Evolutionary conservation across 2,888 invertebrate species (phyloP), one percentile per base, ranked within the genome.

Genomic region (Eulithis prunata): DNA sequence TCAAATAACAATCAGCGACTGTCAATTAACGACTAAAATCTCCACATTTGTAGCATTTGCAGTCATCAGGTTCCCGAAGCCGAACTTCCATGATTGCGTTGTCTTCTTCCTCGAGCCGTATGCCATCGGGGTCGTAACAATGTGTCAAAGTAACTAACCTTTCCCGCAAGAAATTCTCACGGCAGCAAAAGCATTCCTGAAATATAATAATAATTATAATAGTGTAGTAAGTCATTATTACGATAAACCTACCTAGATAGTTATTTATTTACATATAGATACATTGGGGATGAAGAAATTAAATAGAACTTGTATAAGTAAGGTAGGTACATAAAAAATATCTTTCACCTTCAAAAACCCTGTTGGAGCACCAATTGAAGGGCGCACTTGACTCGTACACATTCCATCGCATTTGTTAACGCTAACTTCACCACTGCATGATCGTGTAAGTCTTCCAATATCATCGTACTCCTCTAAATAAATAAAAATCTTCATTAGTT

Each of bases 351-450:
- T 98, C 70, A 97, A 93, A 91, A 98, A 98, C 76, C 98, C 98
- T 51, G 97, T 97, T 4, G 97, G 95, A 13, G 97, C 96, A 66
- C 96, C 95, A 45, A 98, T 97, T 57, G 97, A 98, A 2, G 98
- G 98, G 80, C 98, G 97, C 56, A 98, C 97, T 91, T 97, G 97
- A 72, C 98, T 98, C 74, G 95, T 96, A 84, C 98, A 98, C 72
- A 96, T 95, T 32, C 98, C 98, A 87, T 98, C 98, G 82, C 98
- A 98, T 93, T 98, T 98, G 82, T 97, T 98, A 0, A 98, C 97
- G 12, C 95, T 96, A 52, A 98, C 95, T 87, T 97, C 98, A 0
- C 97, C 98, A 82, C 96, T 97, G 83, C 98, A 98, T 12, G 97
- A 97, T 80, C 98, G 94, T 77, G 96, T 94, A 77, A 98, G 91